These are phyloP conservation scores for Phalera bucephala DNA, from an alignment of 2,888 invertebrate species.

Conservation along the genomic window DNA sequence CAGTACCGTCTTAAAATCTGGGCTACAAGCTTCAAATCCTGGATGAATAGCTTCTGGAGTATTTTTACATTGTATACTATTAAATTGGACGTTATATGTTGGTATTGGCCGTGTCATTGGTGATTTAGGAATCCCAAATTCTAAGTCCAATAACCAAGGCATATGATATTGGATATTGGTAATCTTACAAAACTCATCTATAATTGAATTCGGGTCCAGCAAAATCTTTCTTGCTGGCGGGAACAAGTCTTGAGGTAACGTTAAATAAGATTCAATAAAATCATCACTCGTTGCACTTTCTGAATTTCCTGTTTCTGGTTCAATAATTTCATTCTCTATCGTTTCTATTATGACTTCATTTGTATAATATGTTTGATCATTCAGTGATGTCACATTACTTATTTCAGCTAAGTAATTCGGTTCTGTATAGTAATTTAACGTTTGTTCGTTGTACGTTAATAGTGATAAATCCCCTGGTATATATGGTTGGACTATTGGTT, in stretches of 20 bases:
- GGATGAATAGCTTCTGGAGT: conserved; percentile 58
- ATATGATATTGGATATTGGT: conserved; percentile 37
- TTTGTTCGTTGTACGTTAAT: neutral
- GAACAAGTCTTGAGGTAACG: conserved; percentile 53
- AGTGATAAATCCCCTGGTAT: conserved; percentile 1
- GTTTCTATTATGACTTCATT: neutral
- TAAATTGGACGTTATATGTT: conserved; percentile 52
- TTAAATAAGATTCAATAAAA: conserved; percentile 44
- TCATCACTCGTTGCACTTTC: conserved; percentile 14
- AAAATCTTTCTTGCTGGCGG: conserved; percentile 48
- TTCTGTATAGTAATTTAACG: conserved; percentile 5
- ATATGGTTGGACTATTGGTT: conserved; percentile 13
- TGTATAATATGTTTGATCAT: conserved; percentile 2
- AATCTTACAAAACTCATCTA: conserved; percentile 58
- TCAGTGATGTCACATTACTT: neutral
- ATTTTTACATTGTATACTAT: conserved; percentile 58
- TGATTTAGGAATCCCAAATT: conserved; percentile 53
- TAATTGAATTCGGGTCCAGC: conserved; percentile 58
- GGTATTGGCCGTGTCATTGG: conserved; percentile 50
- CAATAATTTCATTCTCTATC: conserved; percentile 2
- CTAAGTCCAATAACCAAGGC: conserved; percentile 62
- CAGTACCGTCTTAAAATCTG: conserved; percentile 48
- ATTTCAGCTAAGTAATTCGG: neutral
- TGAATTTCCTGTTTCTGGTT: conserved; percentile 1
- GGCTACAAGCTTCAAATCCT: conserved; percentile 54